phyloP scores from a whole-genome alignment of 37 sponge, comb jelly and placozoan species.

The Tethya wilhelma region DNA sequence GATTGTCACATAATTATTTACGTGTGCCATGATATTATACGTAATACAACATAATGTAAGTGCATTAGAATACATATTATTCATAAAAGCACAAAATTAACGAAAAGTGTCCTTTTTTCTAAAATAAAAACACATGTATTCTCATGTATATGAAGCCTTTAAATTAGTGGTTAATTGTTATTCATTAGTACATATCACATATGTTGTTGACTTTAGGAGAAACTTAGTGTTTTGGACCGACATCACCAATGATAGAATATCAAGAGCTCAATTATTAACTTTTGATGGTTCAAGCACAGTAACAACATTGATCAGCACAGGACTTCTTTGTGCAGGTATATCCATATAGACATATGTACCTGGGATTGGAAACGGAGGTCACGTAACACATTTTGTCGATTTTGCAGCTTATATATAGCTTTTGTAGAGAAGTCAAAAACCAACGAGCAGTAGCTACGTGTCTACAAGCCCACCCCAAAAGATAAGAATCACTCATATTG shows the following conservation, averaged over 20 bases:
- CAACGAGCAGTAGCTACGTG: too few species aligned
- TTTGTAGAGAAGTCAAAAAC: too few species aligned
- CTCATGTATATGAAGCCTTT: background rate
- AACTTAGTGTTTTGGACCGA: constrained; percentile 19
- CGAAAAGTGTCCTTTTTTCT: too few species aligned
- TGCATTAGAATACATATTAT: too few species aligned
- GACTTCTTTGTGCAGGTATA: constrained; percentile 3
- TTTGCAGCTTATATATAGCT: too few species aligned
- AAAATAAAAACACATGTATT: background rate
- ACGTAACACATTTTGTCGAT: too few species aligned
- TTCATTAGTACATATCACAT: background rate
- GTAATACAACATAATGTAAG: too few species aligned
- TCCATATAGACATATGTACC: constrained; percentile 16
- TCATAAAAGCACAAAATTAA: too few species aligned
- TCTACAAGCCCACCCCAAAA: too few species aligned
- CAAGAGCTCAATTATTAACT: background rate
- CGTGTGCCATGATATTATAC: too few species aligned
- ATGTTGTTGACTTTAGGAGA: background rate
- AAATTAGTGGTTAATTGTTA: background rate
- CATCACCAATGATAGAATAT: constrained; percentile 5
- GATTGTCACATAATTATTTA: too few species aligned
- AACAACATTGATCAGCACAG: background rate
- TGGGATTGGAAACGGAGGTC: constrained; percentile 61
- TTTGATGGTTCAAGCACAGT: background rate
- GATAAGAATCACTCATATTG: too few species aligned